Conservation (phyloP, 1,140 invertebrate species). For the Brachionus koreanus region DNA sequence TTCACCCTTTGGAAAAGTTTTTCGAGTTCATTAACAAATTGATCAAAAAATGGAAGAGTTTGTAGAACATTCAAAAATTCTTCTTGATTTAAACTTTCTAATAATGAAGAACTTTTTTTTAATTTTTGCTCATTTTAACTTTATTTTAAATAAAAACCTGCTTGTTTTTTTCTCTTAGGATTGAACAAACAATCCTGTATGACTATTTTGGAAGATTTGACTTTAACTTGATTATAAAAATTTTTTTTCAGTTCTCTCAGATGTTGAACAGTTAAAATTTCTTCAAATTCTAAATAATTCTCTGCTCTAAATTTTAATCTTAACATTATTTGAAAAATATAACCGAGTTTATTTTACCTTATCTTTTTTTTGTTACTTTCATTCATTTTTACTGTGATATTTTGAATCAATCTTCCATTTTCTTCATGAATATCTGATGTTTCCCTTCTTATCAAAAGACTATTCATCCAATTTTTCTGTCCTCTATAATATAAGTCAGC, state of each 20-base stretch:
- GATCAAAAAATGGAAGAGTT: neutral
- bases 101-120: neutral
- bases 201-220: neutral
- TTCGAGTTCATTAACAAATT: slow-evolving; percentile 5
- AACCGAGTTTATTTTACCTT: neutral
- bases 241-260: neutral
- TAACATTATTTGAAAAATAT: neutral
- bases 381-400: slow-evolving; percentile 24
- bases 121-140: neutral
- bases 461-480: neutral
- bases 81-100: neutral
- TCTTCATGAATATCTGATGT: neutral
- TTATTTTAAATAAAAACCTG: neutral
- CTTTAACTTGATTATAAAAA: neutral
- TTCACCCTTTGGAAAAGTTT: slow-evolving; percentile 7
- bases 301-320: neutral
- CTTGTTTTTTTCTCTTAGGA: neutral
- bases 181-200: neutral
- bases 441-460: slow-evolving; percentile 8
- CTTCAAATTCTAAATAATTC: slow-evolving; percentile 15
- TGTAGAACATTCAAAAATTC: slow-evolving; percentile 9
- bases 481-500: neutral
- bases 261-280: neutral
- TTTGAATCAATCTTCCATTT: slow-evolving; percentile 7
- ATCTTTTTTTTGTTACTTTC: neutral